Evolutionary conservation across 2,888 invertebrate species (phyloP), one percentile per base, ranked within the genome.

Genomic region (Dolichomitus sp.): DNA sequence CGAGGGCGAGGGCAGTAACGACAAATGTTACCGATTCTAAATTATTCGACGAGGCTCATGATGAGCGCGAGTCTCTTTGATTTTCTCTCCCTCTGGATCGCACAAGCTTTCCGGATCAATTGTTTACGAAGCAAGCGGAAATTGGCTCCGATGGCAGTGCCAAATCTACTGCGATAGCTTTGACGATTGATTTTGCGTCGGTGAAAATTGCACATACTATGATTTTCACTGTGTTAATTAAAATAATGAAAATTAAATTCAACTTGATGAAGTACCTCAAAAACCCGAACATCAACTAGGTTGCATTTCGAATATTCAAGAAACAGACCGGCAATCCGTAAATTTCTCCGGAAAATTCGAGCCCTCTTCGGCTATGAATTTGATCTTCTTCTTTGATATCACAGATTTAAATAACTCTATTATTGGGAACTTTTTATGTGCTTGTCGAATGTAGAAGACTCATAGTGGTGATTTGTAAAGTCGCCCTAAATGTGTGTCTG

Each of bases 71-170:
- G 63, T 79, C 70, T 66, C 75, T 83, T 83, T 79, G 61, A 76
- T 79, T 76, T 37, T 50, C 33, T 30, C 30, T 45, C 70, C 61
- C 14, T 30, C 42, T 66, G 27, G 66, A 61, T 33, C 61, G 52
- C 30, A 52, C 4, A 50, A 59, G 69, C 70, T 76, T 72, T 48
- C 72, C 72, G 79, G 79, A 75, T 79, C 79, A 79, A 27, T 68
- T 57, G 75, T 68, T 79, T 72, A 72, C 79, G 72, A 76, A 83
- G 79, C 59, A 61, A 61, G 50, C 72, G 70, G 66, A 83, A 83
- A 83, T 83, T 83, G 79, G 82, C 72, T 63, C 52, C 59, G n/a
- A 57, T 42, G n/a, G n/a, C 61, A 27, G 37, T 63, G 66, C 72
- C 82, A 68, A 83, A 79, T 83, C 61, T 50, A 7, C 30, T 19